phyloP scores from a whole-genome alignment of 2,113 vertebrate genomes.

The Bothrops jararaca region DNA sequence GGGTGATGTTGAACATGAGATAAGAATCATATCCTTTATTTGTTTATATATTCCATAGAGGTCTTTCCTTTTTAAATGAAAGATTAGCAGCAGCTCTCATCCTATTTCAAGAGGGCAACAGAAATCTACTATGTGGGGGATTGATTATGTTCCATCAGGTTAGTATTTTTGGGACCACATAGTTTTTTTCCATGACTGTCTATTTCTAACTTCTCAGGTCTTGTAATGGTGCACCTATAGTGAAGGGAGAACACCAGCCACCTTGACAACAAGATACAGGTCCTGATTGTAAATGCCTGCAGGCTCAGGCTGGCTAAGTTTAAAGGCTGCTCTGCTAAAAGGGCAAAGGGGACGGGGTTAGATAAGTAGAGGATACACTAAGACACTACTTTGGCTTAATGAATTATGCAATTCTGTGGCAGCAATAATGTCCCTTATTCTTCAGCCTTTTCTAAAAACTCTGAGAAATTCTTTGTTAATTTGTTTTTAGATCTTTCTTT shows the following conservation, averaged over 20 bases:
- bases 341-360: background rate
- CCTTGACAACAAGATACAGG: no score
- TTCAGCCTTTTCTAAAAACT: background rate
- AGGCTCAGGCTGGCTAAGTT: background rate
- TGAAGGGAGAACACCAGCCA: no score
- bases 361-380: background rate
- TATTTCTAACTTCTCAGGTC: no score
- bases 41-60: no score
- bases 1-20: no score
- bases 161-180: no score
- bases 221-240: no score
- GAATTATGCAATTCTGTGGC: background rate
- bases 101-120: background rate
- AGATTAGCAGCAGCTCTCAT: background rate
- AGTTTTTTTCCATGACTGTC: no score
- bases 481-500: background rate
- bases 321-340: background rate
- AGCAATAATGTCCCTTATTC: background rate
- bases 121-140: background rate
- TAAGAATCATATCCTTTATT: no score
- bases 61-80: background rate
- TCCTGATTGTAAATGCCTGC: background rate
- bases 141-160: no score
- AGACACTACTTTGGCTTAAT: background rate
- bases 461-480: background rate